Conservation (phyloP, 2,888 invertebrate species). For the Zaprionus lineosus region DNA sequence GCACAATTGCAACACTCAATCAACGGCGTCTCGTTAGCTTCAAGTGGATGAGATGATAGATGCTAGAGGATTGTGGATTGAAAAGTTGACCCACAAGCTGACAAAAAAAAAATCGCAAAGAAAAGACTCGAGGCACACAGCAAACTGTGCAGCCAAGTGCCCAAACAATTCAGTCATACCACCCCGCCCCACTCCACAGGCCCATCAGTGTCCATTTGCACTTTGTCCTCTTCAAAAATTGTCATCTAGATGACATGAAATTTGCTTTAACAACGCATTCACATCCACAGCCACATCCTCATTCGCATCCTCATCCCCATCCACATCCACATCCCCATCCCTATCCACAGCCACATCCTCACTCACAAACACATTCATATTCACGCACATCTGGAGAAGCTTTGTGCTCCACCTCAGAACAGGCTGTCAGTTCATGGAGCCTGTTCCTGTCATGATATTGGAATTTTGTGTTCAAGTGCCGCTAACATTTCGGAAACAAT, state of each 20-base stretch:
- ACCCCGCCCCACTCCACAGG: constrained; percentile 2
- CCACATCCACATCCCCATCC: too few relatives aligned
- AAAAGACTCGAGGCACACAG: too few relatives aligned
- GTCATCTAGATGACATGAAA: constrained; percentile 58
- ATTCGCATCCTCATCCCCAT: too few relatives aligned
- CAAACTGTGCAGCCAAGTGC: background rate
- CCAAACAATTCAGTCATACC: constrained; percentile 2
- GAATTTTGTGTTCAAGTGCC: constrained; percentile 67
- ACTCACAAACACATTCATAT: constrained; percentile 27
- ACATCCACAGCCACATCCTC: too few relatives aligned
- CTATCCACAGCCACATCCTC: too few relatives aligned
- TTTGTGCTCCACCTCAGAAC: constrained; percentile 15
- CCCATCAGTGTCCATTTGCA: constrained; percentile 48
- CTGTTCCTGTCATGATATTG: constrained; percentile 60
- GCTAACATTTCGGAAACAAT: constrained; percentile 72
- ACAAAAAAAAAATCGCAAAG: too few relatives aligned
- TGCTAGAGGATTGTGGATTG: constrained; percentile 1
- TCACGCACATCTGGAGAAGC: background rate
- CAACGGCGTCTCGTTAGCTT: constrained; percentile 39
- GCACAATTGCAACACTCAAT: constrained; percentile 32
- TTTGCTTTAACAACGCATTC: constrained; percentile 58
- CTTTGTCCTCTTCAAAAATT: constrained; percentile 50
- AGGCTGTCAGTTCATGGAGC: constrained; percentile 22
- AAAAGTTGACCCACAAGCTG: constrained; percentile 31
- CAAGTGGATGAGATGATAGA: constrained; percentile 2